phyloP scores from a whole-genome alignment of 2,888 invertebrate genomes.

The Latheticus oryzae region DNA sequence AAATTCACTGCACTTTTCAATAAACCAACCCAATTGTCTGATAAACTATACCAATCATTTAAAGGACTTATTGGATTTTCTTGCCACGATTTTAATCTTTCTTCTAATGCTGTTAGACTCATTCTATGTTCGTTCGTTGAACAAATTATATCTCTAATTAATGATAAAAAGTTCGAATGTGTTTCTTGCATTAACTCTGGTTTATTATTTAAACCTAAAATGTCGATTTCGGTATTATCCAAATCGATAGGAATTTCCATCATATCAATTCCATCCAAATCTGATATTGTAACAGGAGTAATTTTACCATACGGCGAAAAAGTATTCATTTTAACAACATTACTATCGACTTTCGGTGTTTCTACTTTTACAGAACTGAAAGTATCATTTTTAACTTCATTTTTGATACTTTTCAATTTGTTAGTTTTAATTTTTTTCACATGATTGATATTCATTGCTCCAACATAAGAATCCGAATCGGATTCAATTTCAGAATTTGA shows the following conservation, averaged over 20 bases:
- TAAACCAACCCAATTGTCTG: constrained; percentile 80
- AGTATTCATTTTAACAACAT: constrained; percentile 2
- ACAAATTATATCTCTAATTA: constrained; percentile 89
- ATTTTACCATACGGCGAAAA: constrained; percentile 56
- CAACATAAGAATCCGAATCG: constrained; percentile 57
- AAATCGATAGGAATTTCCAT: constrained; percentile 82
- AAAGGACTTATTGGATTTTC: constrained; percentile 83
- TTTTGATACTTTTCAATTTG: constrained; percentile 41
- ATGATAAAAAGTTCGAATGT: constrained; percentile 86
- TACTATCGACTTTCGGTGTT: neutral
- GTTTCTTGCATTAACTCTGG: constrained; percentile 80
- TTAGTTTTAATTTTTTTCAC: constrained; percentile 40
- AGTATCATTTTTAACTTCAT: constrained; percentile 42
- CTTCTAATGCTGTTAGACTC: constrained; percentile 79
- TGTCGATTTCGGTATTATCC: constrained; percentile 70
- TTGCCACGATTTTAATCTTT: constrained; percentile 79
- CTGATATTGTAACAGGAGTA: constrained; percentile 66
- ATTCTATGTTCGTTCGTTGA: constrained; percentile 88
- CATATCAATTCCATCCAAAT: constrained; percentile 76
- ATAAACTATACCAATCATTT: constrained; percentile 81
- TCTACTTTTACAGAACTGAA: constrained; percentile 37
- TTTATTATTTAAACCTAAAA: constrained; percentile 68
- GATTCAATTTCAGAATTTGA: constrained; percentile 61
- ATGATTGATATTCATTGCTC: constrained; percentile 47
- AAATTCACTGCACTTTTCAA: constrained; percentile 85